Percentiles rank a stretch among this genome's conserved stretches.
These are phyloP conservation scores for Suillia variegata DNA, from an alignment of 2,888 invertebrate species.

Conservation along the genomic window DNA sequence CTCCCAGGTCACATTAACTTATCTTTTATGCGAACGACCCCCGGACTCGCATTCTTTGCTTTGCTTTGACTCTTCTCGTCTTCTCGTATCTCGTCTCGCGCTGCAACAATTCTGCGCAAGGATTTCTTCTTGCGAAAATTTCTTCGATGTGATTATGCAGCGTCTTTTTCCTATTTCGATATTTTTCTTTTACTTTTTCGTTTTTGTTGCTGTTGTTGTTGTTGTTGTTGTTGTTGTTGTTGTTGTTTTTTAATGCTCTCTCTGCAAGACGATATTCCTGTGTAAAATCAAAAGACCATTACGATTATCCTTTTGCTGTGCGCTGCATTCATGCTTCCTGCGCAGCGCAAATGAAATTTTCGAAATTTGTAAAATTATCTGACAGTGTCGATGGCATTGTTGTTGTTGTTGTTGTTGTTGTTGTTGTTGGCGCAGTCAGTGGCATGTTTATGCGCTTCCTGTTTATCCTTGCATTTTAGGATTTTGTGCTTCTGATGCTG, in stretches of 20 bases:
- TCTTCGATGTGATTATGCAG: background rate
- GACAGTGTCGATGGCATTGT: conserved; percentile 21
- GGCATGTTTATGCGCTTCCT: conserved; percentile 40
- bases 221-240: no score
- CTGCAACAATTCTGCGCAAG: background rate
- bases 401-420: background rate
- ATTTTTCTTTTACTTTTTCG: background rate
- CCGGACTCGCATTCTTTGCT: conserved; percentile 9
- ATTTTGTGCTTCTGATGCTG: background rate
- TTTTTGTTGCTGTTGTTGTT: no score
- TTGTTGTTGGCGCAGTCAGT: conserved; percentile 1
- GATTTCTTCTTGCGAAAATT: background rate
- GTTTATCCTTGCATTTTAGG: conserved; percentile 39
- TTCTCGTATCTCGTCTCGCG: no score
- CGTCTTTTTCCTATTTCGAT: background rate
- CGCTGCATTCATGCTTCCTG: conserved; percentile 9
- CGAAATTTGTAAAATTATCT: conserved; percentile 34
- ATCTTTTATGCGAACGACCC: conserved; percentile 44
- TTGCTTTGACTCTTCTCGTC: no score
- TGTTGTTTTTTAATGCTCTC: background rate
- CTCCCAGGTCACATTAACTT: conserved; percentile 48
- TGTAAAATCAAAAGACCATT: conserved; percentile 22
- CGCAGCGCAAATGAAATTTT: conserved; percentile 41
- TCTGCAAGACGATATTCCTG: background rate
- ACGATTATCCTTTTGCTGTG: conserved; percentile 17